These are phyloP conservation scores for Crax fasciolata DNA, from an alignment of 2,797 vertebrate genomes.

Conservation along the genomic window DNA sequence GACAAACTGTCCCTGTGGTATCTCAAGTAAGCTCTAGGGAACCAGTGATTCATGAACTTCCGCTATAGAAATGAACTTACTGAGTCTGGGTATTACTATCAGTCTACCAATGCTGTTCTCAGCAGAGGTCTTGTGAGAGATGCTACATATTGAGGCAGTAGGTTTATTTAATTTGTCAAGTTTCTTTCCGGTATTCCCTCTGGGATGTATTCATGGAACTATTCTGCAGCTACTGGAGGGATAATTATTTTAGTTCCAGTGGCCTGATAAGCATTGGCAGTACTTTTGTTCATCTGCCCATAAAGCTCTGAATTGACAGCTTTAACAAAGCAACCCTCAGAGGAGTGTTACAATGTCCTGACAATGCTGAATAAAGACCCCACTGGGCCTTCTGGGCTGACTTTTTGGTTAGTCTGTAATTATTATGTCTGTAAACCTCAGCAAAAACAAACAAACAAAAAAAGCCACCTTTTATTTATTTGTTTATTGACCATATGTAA, in stretches of 20 bases:
- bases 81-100: not conserved
- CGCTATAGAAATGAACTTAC: not conserved
- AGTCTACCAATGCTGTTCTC: not conserved
- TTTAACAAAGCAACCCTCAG: not conserved
- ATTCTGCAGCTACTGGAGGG: not conserved
- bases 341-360: not conserved
- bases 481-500: fast-evolving
- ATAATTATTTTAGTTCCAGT: not conserved
- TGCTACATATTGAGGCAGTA: not conserved
- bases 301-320: not conserved
- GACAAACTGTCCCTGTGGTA: not conserved
- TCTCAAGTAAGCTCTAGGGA: constrained; percentile 19
- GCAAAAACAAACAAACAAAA: not conserved
- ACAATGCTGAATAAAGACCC: not conserved
- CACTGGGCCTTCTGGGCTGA: not conserved
- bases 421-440: not conserved
- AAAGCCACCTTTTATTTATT: no score
- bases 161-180: not conserved
- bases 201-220: not conserved
- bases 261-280: not conserved
- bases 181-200: not conserved
- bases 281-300: not conserved
- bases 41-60: not conserved
- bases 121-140: not conserved
- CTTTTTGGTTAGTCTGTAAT: not conserved